Conservation (phyloP, 1,140 invertebrate species). For the Pristionchus pacificus region DNA sequence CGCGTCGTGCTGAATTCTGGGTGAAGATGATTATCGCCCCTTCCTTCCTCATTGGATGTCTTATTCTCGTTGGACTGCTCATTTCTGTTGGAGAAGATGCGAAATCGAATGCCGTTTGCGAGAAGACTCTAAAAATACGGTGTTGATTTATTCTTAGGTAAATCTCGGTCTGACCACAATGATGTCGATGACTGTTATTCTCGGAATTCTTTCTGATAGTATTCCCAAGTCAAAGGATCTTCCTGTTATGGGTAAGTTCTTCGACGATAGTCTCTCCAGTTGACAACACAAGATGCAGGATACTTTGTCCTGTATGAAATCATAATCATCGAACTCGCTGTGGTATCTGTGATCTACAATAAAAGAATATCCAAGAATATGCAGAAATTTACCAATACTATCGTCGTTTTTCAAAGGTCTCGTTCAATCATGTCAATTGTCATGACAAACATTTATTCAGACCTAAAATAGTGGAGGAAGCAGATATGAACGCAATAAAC, state of each 20-base stretch:
- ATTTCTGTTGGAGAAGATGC: not conserved
- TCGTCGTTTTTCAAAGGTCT: too few species aligned
- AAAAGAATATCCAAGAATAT: too few species aligned
- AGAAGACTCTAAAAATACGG: too few species aligned
- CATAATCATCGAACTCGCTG: not conserved
- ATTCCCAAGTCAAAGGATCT: conserved; percentile 18
- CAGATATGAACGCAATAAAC: too few species aligned
- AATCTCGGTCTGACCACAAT: conserved; percentile 13
- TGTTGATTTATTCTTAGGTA: not conserved
- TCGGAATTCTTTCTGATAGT: conserved; percentile 13
- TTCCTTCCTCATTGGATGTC: not conserved
- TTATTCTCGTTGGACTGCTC: not conserved
- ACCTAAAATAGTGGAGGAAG: too few species aligned
- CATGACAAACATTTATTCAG: too few species aligned
- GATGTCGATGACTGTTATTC: conserved; percentile 20
- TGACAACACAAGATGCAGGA: not conserved
- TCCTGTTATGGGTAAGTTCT: conserved; percentile 11
- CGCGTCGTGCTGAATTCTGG: not conserved
- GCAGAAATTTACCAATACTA: too few species aligned
- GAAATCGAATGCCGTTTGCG: not conserved
- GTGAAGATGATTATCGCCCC: not conserved
- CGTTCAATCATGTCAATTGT: too few species aligned
- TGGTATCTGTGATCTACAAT: not conserved
- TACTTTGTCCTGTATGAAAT: not conserved
- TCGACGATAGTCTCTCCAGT: not conserved